Evolutionary conservation across 35 echinoderm and acorn worm species (phyloP), one percentile per base, ranked within the genome.

Genomic region (Ophiothrix spiculata): DNA sequence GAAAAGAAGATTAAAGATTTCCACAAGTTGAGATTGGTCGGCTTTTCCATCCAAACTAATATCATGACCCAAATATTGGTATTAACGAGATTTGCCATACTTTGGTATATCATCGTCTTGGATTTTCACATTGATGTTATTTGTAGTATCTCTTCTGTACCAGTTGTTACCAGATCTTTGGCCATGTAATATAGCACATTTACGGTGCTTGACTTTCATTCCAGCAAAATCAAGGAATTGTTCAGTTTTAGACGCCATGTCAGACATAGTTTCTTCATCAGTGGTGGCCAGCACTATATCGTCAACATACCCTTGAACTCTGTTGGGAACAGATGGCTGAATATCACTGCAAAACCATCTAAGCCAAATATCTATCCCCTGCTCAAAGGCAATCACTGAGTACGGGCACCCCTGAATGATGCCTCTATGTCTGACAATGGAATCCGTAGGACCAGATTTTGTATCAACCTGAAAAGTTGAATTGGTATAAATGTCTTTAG

Each of bases 351-450:
- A 49, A 49, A 49, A 19, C 60, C 23, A 69, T 28, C 60, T 10
- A 15, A 69, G 60, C 60, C 60, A 69, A 25, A 69, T 69, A 28
- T 69, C 42, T 6, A 69, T 69, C 25, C 60, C 60, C 60, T 69
- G 60, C 60, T 69, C 60, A 69, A 69, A 69, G 29, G 60, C 60
- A 10, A 69, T 69, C 60, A 69, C 60, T 4, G 60, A 15, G 60
- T 69, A 69, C 60, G 60, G 60, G 25, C 60, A 69, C 3, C 60
- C 60, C 60, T 69, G 60, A n/a, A 69, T 69, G 23, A 69, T 69
- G 60, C 60, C 60, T 69, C 23, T 69, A n/a, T 69, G 60, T 69
- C 60, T 69, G 60, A 69, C 60, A 69, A 69, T 69, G 60, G 60
- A 69, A 4, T 69, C 60, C 1, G 60, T 69, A 15, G 29, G 60